Conservation (phyloP, 2,797 vertebrate species). For the Salmo trutta region DNA sequence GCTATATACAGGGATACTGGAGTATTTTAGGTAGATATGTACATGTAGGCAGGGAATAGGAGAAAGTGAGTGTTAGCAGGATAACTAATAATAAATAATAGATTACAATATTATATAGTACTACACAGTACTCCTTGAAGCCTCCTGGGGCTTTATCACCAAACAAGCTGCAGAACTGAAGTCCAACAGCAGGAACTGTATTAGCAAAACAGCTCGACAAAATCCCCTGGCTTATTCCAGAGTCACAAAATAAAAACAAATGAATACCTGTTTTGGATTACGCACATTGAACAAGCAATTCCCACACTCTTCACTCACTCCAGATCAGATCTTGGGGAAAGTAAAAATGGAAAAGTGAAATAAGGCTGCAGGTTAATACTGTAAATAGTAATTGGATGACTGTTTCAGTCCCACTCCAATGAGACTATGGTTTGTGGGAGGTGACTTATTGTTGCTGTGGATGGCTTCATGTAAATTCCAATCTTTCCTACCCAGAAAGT, state of each 20-base stretch:
- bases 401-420: constrained; percentile 26
- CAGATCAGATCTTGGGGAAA: background rate
- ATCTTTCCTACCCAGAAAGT: constrained; percentile 53
- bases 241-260: background rate
- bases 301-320: background rate
- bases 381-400: background rate
- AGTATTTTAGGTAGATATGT: too few species aligned
- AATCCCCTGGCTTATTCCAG: constrained; percentile 5
- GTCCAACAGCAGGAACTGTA: background rate
- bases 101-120: too few species aligned
- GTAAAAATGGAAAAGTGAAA: background rate
- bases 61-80: too few species aligned
- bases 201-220: background rate
- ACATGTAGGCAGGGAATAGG: too few species aligned
- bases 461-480: constrained; percentile 51
- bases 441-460: constrained; percentile 44
- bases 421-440: constrained; percentile 45
- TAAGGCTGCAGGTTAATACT: background rate
- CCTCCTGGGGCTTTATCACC: too few species aligned
- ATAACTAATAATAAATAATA: too few species aligned
- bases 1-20: too few species aligned
- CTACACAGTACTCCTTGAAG: too few species aligned
- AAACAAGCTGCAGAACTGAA: background rate
- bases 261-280: background rate
- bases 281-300: background rate